phyloP scores from a whole-genome alignment of 2,888 invertebrate species.

The Lithophane ornitopus region DNA sequence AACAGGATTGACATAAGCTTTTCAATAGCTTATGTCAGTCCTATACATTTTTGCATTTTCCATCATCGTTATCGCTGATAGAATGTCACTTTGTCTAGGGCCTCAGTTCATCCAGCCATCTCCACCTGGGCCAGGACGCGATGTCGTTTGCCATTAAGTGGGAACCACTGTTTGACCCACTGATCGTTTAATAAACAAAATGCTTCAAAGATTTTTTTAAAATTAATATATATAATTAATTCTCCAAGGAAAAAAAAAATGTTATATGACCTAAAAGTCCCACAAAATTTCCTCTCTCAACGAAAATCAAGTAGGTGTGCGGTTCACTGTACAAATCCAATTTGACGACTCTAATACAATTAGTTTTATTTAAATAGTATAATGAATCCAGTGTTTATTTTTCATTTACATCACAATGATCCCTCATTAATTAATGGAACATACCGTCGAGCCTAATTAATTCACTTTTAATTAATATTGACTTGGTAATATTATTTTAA shows the following conservation, averaged over 20 bases:
- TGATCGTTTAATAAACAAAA: neutral
- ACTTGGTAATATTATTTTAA: neutral
- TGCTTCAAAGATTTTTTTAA: too few relatives aligned
- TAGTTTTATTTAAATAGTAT: neutral
- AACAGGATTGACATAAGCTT: too few relatives aligned
- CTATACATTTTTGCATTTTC: too few relatives aligned
- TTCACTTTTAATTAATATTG: slow-evolving; percentile 5
- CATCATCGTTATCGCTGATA: too few relatives aligned
- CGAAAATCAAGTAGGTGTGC: neutral
- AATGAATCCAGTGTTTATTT: slow-evolving; percentile 11
- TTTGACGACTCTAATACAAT: slow-evolving; percentile 1
- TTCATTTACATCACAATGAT: slow-evolving; percentile 14
- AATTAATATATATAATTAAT: too few relatives aligned
- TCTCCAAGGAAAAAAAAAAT: too few relatives aligned
- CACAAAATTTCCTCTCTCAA: neutral
- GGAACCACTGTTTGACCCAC: too few relatives aligned
- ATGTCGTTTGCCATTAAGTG: too few relatives aligned
- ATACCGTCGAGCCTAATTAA: neutral
- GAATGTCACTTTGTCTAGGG: too few relatives aligned
- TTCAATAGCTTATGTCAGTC: too few relatives aligned
- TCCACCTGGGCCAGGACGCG: too few relatives aligned
- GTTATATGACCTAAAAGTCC: neutral
- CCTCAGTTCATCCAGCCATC: too few relatives aligned
- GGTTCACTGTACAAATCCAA: neutral
- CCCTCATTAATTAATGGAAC: neutral